phyloP scores from a whole-genome alignment of 2,797 vertebrate species.

The Oreochromis grahami region DNA sequence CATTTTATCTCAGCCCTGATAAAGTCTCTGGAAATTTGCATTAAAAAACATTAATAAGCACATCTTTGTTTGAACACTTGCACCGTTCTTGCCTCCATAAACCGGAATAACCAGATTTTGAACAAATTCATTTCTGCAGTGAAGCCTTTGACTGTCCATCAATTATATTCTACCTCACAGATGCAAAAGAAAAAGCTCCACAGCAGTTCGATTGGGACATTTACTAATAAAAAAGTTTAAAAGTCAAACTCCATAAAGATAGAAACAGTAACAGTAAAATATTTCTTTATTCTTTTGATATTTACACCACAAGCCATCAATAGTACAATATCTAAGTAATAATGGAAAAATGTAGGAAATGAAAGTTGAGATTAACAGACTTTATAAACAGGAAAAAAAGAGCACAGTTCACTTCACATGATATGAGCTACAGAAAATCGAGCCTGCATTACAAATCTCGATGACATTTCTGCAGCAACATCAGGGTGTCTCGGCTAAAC shows the following conservation, averaged over 20 bases:
- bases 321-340: neutral
- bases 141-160: neutral
- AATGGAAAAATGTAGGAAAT: neutral
- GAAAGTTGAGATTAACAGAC: neutral
- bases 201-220: neutral
- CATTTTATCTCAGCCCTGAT: neutral
- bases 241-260: neutral
- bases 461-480: constrained; percentile 47
- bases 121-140: neutral
- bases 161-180: neutral
- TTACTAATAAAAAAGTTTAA: neutral
- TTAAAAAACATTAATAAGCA: neutral
- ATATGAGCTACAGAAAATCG: neutral
- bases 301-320: constrained; percentile 12
- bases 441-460: neutral
- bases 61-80: neutral
- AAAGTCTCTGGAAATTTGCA: neutral
- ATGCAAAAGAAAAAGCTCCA: neutral
- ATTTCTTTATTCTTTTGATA: constrained; percentile 10
- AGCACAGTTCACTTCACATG: neutral
- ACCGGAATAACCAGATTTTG: neutral
- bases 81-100: neutral
- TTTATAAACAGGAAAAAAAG: neutral
- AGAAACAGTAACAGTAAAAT: neutral
- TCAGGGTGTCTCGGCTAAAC: constrained; percentile 71